Percentiles rank a stretch among this genome's conserved stretches.
phyloP scores from a whole-genome alignment of 2,797 vertebrate genomes.

The Enteromius trimaculatus region DNA sequence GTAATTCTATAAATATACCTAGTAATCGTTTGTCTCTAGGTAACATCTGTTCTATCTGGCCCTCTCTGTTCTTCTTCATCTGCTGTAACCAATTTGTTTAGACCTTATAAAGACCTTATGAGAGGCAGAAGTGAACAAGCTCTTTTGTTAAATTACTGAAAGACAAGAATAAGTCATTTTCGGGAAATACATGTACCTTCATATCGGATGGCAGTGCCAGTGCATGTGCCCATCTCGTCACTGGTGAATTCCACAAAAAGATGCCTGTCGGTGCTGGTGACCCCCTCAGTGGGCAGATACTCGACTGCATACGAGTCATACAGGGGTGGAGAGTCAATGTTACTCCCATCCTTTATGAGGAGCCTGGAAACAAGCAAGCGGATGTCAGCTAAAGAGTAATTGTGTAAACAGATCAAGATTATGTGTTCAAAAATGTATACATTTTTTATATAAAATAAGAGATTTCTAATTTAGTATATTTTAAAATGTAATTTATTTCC shows the following conservation, averaged over 20 bases:
- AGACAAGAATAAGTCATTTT: not conserved
- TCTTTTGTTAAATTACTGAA: not conserved
- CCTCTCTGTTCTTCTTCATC: not conserved
- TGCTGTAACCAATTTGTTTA: constrained; percentile 13
- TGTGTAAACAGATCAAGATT: not conserved
- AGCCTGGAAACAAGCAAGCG: constrained; percentile 76
- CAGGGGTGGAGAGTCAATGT: constrained; percentile 88
- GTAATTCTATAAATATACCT: constrained; percentile 12
- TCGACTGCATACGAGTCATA: constrained; percentile 98
- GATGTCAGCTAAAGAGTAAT: not conserved
- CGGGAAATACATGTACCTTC: constrained; percentile 79
- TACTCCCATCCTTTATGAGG: constrained; percentile 94
- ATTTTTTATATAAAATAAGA: not conserved
- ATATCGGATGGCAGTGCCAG: constrained; percentile 91
- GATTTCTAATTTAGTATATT: not conserved
- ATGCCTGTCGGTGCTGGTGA: constrained; percentile 85
- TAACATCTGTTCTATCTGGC: not conserved
- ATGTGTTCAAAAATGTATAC: not conserved
- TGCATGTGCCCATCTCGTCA: constrained; percentile 87
- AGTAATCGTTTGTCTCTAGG: constrained; percentile 11
- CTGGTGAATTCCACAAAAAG: constrained; percentile 95
- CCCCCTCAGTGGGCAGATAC: constrained; percentile 95
- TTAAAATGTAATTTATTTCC: not conserved
- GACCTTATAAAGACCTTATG: not conserved
- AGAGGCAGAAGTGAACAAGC: not conserved